Conservation (phyloP, 92 coral and sea anemone species). For the Diadumene lineata region DNA sequence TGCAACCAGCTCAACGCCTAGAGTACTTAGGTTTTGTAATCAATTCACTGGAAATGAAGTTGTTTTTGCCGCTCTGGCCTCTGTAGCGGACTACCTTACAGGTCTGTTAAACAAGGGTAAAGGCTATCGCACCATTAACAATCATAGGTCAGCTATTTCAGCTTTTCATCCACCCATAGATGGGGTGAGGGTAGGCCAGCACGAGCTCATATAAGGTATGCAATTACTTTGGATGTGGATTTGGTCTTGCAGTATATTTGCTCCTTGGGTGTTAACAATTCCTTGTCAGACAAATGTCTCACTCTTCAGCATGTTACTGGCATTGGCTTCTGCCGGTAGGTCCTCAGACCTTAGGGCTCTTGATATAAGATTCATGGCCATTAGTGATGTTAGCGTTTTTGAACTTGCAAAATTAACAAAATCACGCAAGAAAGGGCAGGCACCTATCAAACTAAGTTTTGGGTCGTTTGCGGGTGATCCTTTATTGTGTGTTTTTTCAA, state of each 20-base stretch:
- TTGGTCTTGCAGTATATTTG: conserved; percentile 2
- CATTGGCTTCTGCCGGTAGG: conserved; percentile 43
- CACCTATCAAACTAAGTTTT: conserved; percentile 21
- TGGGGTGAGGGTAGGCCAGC: conserved; percentile 31
- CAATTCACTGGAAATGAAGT: too few species aligned
- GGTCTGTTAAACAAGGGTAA: conserved; percentile 19
- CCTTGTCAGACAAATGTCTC: conserved; percentile 17
- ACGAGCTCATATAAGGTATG: not conserved
- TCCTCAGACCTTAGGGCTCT: conserved; percentile 38
- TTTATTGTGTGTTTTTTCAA: conserved; percentile 20
- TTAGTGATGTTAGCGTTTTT: conserved; percentile 10
- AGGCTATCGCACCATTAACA: conserved; percentile 28
- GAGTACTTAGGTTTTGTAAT: too few species aligned
- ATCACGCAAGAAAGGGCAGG: conserved; percentile 30
- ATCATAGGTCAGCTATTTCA: conserved; percentile 37
- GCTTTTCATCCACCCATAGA: conserved; percentile 33
- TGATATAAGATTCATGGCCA: conserved; percentile 25
- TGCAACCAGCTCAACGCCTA: too few species aligned
- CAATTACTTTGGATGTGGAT: not conserved
- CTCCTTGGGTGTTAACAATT: not conserved
- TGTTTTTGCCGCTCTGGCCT: conserved; percentile 18
- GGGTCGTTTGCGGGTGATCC: conserved; percentile 12
- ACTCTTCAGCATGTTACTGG: not conserved
- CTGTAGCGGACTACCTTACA: conserved; percentile 37
- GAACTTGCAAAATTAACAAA: conserved; percentile 18